Base-by-base conservation (phyloP, 2,888 invertebrate species). In the Lampropteryx suffumata region DNA sequence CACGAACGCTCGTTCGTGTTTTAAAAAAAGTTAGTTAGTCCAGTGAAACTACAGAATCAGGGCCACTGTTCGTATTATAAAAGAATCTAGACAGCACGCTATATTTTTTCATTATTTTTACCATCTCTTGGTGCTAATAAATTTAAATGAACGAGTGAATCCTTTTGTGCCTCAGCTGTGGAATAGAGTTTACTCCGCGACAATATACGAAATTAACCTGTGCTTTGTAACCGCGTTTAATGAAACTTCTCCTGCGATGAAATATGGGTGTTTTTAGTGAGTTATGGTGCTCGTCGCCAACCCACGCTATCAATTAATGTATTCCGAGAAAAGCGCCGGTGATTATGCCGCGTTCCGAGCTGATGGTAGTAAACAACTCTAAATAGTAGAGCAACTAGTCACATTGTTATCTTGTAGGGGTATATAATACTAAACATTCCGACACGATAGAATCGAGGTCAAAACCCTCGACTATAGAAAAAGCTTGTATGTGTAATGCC, bases 291-390 rank as follows among this genome's bases (percentile, higher is more conserved):
- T 71, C 69, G 73, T 80, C 76, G 75, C 69, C 70, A 71, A 67
- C 68, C 72, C 53, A 61, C 65, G 73, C 67, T 82, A 84, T 82
- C 82, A 83, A 83, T 82, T 84, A 83, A 84, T 78, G 76, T 78
- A 74, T 78, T 75, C 77, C 61, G 69, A 65, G 71, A 63, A 67
- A 71, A 71, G 70, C 62, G 65, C 51, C 61, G 67, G 70, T 59
- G 65, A 65, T 63, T 59, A 55, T 44, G 33, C 43, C 55, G 49
- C 56, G 53, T 44, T 33, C 44, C 37, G 42, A 28, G 42, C 46
- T 35, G 26, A 45, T 27, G 13, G 17, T 45, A 46, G 12, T 33
- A 36, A 5, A 41, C 5, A 44, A 14, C 24, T 6, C 6, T 9
- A 11, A 40, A 34, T 14, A 40, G 50, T 40, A 24, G 0, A 6